Percentiles rank a stretch among this genome's conserved stretches.
Conservation (phyloP, 2,113 vertebrate genomes). For the Brachionichthys hirsutus region DNA sequence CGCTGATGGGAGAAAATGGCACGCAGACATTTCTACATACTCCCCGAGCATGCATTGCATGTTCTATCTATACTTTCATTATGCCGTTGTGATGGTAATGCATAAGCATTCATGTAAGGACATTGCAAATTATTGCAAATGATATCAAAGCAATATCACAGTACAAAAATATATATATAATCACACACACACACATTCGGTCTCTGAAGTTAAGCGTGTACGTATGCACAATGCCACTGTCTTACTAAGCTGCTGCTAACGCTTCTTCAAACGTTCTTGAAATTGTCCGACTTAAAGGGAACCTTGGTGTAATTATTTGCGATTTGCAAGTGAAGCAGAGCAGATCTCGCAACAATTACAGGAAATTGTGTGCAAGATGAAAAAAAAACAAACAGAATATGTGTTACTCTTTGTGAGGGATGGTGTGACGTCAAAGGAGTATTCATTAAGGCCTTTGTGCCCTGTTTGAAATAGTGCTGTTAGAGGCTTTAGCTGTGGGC, state of each 20-base stretch:
- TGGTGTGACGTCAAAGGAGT: constrained; percentile 75
- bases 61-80: constrained; percentile 53
- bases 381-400: constrained; percentile 68
- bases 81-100: constrained; percentile 50
- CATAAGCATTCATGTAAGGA: constrained; percentile 36
- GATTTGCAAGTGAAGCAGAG: constrained; percentile 45
- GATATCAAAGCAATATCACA: not conserved
- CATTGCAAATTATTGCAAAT: constrained; percentile 33
- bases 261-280: constrained; percentile 35
- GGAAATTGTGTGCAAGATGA: constrained; percentile 67
- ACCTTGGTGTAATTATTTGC: constrained; percentile 50
- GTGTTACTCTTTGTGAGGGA: constrained; percentile 64
- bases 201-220: not conserved
- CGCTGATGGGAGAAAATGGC: constrained; percentile 72
- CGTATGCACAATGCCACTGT: not conserved
- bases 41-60: constrained; percentile 61
- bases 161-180: no score
- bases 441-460: constrained; percentile 80
- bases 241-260: constrained; percentile 6
- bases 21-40: constrained; percentile 62
- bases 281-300: constrained; percentile 49
- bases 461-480: constrained; percentile 73
- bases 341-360: constrained; percentile 67
- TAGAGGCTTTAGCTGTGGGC: constrained; percentile 72
- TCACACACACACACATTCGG: not conserved